Base-by-base conservation (phyloP, 1,140 invertebrate species). In the Drosophila equinoxialis region DNA sequence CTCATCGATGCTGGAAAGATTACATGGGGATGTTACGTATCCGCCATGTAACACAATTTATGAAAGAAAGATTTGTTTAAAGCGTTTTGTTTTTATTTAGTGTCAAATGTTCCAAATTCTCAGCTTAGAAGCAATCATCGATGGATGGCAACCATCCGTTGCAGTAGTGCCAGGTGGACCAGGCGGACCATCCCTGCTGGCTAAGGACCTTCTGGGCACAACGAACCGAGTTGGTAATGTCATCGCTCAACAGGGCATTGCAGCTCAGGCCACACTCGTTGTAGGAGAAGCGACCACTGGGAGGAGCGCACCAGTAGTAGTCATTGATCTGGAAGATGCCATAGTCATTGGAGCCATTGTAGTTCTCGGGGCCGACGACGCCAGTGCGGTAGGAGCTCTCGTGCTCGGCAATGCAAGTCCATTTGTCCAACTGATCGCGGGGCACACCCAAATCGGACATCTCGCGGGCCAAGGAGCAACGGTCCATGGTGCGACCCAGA, bases 301-400 rank as follows among this genome's bases (percentile, higher is more conserved):
- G 59, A 55, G 85, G 84, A 71, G 80, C 62, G 61, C 91, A 91
- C 90, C 91, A 91, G 59, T 81, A 91, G 54, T 73, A 72, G 71
- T 89, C 72, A 61, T 92, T 92, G 62, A 92, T 91, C 73, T 91
- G 91, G 75, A 91, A 92, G 55, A 90, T 75, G 0, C 91, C 90
- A 60, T 83, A 91, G 77, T 91, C 89, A 41, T 79, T 74, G 65
- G 82, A 89, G 20, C 80, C 89, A 63, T 92, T 85, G 41, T 37
- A 68, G 71, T 92, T 92, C 37, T 58, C 55, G 6, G 75, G 74
- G 0, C 86, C 86, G 0, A 83, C 74, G 20, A 78, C 77, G 37
- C 60, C 74, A n/a, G 84, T 89, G 63, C 85, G 80, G 71, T 68
- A 91, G 48, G 75, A 67, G 65, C 79, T 83, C 74, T 87, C 77